A percentile compares a stretch with the other conserved stretches of the same genome.
Conservation (phyloP, 2,888 invertebrate genomes). For the Apodemia duryi region DNA sequence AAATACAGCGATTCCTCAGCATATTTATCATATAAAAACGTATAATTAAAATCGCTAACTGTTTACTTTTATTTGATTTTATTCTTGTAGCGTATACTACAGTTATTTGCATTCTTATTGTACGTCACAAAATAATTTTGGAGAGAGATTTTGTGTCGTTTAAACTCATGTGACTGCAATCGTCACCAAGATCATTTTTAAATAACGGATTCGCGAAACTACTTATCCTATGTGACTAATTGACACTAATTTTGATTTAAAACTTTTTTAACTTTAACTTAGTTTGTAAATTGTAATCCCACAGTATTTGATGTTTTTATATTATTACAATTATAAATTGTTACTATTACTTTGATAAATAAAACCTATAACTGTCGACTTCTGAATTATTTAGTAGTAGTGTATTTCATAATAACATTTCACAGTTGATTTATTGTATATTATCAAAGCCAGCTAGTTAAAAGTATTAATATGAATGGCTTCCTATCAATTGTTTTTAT, state of each 20-base stretch:
- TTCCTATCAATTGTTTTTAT: too few species aligned
- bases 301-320: too few species aligned
- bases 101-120: background rate
- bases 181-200: background rate
- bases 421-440: too few species aligned
- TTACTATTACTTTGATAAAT: too few species aligned
- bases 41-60: background rate
- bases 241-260: background rate
- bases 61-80: background rate
- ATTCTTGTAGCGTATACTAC: background rate
- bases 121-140: background rate
- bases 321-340: too few species aligned
- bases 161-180: background rate
- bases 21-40: background rate
- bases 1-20: background rate
- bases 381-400: too few species aligned
- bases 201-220: background rate
- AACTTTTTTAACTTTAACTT: background rate
- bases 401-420: too few species aligned
- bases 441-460: too few species aligned
- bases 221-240: background rate
- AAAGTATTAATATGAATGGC: too few species aligned
- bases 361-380: too few species aligned
- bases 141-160: background rate
- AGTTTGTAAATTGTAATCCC: too few species aligned